Conservation (phyloP, 30 jellyfish, hydroid and myxozoan species). For the Chrysaora quinquecirrha region DNA sequence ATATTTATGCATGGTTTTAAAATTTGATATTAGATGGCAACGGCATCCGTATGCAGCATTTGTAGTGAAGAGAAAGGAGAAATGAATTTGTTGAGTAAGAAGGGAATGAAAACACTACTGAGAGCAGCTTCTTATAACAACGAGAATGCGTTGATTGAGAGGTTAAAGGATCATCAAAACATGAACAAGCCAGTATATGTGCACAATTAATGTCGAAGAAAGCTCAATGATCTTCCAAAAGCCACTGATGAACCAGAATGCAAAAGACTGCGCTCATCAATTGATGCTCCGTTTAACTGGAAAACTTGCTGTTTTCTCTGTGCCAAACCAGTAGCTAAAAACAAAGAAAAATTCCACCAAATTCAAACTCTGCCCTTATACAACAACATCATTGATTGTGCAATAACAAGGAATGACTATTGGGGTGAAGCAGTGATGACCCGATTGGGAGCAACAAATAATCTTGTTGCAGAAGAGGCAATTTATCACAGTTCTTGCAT, state of each 20-base stretch:
- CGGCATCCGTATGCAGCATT: no score
- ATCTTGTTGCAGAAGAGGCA: slow-evolving; percentile 72
- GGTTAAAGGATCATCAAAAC: slow-evolving; percentile 13
- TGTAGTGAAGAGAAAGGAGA: background rate
- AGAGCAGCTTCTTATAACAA: slow-evolving; percentile 23
- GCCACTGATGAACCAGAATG: slow-evolving; percentile 36
- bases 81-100: background rate
- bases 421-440: slow-evolving; percentile 55
- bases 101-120: slow-evolving; percentile 8
- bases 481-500: slow-evolving; percentile 50
- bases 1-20: no score
- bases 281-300: slow-evolving; percentile 34
- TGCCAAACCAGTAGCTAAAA: slow-evolving; percentile 20
- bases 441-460: slow-evolving; percentile 15
- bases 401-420: slow-evolving; percentile 42
- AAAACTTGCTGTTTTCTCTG: slow-evolving; percentile 53
- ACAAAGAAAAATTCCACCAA: slow-evolving; percentile 27
- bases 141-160: background rate
- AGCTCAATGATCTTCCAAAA: slow-evolving; percentile 34
- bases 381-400: slow-evolving; percentile 29
- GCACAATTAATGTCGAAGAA: slow-evolving; percentile 51
- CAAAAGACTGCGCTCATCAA: slow-evolving; percentile 41
- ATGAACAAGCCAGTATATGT: slow-evolving; percentile 10
- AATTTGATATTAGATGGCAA: no score
- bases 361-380: slow-evolving; percentile 51